Evolutionary conservation across 2,888 invertebrate genomes (phyloP), one percentile per base, ranked within the genome.

Genomic region (Diaperis boleti): DNA sequence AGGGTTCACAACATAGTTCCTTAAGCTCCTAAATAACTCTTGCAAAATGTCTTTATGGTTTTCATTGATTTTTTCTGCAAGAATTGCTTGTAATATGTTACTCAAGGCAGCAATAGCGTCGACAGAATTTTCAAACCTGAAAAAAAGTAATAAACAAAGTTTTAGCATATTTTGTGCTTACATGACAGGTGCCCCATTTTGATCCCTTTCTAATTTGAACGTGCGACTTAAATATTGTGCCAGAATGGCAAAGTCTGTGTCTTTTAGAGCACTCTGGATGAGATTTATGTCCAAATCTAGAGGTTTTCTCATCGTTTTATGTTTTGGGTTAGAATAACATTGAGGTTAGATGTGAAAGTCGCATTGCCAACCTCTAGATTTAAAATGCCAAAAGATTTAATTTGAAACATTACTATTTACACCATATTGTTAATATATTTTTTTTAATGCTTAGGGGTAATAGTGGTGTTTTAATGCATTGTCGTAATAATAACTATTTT

Each of bases 191-290:
- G 83, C 84, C 62, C 85, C 85, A 70, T 42, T 15, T 31, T 29
- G 1, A 13, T 83, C 83, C 72, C 82, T 78, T 10, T 84, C 84
- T 56, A 85, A 79, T 72, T 84, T 84, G 11, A 85, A 84, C 71
- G 84, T 83, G 1, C 83, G 83, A 49, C 84, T 81, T 65, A 85
- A 76, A 83, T 84, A 83, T 78, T 84, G 84, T 67, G 84, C 84
- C 1, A 85, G 83, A 18, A 83, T 82, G 52, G 83, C 83, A 83
- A 83, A 84, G 81, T 85, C 84, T 74, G 33, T 13, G 8, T 15
- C 31, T 29, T 50, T 11, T 52, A 33, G 55, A 37, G 55, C 6
- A 8, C n/a, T 6, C 26, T 26, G 2, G 1, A 26, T n/a, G 8
- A 8, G 6, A 2, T 26, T n/a, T n/a, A 26, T 1, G 26, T 26